Evolutionary conservation across 2,888 invertebrate species (phyloP).

Genomic region (Drosophila histrio): DNA sequence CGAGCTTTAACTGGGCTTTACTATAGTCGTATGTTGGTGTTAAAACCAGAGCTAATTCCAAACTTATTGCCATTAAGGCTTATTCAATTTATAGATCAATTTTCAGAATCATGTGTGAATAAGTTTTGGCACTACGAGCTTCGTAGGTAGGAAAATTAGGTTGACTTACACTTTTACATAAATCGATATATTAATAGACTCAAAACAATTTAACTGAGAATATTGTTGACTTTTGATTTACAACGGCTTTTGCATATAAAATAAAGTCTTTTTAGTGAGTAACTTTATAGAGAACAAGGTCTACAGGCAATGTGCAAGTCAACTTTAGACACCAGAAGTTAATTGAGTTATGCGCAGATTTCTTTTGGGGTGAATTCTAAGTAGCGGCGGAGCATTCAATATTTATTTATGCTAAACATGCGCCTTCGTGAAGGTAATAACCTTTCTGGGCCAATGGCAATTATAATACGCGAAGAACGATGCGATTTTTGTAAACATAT

Average conservation of each 20-base stretch:
- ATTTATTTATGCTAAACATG: slow-evolving; percentile 7
- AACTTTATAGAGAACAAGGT: not conserved
- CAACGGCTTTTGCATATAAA: not conserved
- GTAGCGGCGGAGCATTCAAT: not conserved
- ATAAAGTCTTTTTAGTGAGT: slow-evolving; percentile 4
- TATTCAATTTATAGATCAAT: not conserved
- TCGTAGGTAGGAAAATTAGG: not conserved
- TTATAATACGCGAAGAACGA: slow-evolving; percentile 44
- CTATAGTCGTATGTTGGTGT: not conserved
- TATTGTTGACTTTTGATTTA: not conserved
- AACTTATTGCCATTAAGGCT: not conserved
- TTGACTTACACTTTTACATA: not conserved
- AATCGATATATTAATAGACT: too few species aligned
- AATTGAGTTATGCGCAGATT: slow-evolving; percentile 19
- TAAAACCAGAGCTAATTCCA: not conserved
- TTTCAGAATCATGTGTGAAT: not conserved
- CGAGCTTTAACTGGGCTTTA: not conserved
- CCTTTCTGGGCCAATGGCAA: slow-evolving; percentile 31
- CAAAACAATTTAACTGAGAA: not conserved
- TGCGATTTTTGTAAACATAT: slow-evolving; percentile 42
- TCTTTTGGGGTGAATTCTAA: not conserved
- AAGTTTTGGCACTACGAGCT: not conserved
- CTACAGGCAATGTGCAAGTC: slow-evolving; percentile 3
- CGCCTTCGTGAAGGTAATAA: slow-evolving; percentile 3
- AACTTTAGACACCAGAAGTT: slow-evolving; percentile 11